Evolutionary conservation across 2,797 vertebrate genomes (phyloP).

Genomic region (Calcarius lapponicus): DNA sequence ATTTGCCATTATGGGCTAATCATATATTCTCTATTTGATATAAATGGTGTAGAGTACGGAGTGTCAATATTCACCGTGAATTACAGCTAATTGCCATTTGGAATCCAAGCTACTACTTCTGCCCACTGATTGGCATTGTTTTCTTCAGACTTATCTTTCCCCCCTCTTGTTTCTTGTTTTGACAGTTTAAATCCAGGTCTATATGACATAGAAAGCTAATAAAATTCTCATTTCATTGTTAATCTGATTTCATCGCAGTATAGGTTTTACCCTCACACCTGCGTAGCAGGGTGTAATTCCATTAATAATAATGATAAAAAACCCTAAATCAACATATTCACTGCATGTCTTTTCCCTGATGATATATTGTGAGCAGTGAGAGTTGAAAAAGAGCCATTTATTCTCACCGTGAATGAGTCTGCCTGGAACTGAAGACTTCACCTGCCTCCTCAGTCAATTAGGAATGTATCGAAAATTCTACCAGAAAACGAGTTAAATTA

Average conservation of each 20-base stretch:
- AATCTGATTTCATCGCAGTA: conserved; percentile 79
- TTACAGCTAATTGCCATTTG: conserved; percentile 46
- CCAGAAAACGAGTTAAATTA: conserved; percentile 99
- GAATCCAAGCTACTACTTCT: conserved; percentile 26
- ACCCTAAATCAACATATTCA: conserved; percentile 92
- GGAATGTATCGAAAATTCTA: conserved; percentile 98
- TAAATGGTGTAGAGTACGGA: neutral
- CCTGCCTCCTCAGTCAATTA: conserved; percentile 99
- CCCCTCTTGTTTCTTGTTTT: conserved; percentile 73
- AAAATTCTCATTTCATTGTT: conserved; percentile 83
- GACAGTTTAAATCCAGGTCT: conserved; percentile 80
- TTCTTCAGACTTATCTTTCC: conserved; percentile 47
- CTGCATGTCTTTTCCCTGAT: conserved; percentile 90
- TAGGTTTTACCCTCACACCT: conserved; percentile 89
- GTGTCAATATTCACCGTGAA: neutral
- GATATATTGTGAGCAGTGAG: conserved; percentile 92
- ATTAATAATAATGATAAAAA: conserved; percentile 92
- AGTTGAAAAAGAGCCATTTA: conserved; percentile 93
- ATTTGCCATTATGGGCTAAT: conserved; percentile 14
- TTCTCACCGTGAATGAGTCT: conserved; percentile 90
- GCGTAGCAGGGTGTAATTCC: conserved; percentile 90
- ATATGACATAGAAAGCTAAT: conserved; percentile 71
- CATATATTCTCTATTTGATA: neutral
- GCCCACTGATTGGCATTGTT: conserved; percentile 55
- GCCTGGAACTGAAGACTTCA: conserved; percentile 94